Evolutionary conservation across 92 coral and sea anemone species (phyloP).

Genomic region (Montipora capitata): DNA sequence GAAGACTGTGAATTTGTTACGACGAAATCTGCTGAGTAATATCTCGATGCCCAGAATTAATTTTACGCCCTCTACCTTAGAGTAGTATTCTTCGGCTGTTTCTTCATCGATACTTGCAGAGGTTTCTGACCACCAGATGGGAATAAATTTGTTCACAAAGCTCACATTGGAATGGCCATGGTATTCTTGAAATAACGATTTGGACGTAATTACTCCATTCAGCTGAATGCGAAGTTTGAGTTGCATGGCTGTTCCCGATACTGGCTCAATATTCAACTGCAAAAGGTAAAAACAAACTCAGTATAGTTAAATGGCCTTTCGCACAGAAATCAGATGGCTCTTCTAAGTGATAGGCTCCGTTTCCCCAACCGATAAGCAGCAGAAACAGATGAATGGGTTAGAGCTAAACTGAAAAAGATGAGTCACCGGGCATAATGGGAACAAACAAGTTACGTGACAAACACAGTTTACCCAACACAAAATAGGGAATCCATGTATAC

Average conservation of each 20-base stretch:
- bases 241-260: conserved; percentile 81
- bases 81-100: conserved; percentile 5
- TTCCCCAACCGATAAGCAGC: too few relatives aligned
- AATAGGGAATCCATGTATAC: too few relatives aligned
- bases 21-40: too few relatives aligned
- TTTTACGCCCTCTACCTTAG: conserved; percentile 8
- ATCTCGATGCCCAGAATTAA: background rate
- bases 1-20: too few relatives aligned
- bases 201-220: conserved; percentile 49
- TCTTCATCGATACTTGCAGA: conserved; percentile 72
- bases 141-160: conserved; percentile 64
- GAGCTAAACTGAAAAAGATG: too few relatives aligned
- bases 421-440: too few relatives aligned
- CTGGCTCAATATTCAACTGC: conserved; percentile 91
- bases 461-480: too few relatives aligned
- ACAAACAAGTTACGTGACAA: too few relatives aligned
- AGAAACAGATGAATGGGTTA: too few relatives aligned
- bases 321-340: too few relatives aligned
- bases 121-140: conserved; percentile 86
- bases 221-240: conserved; percentile 84
- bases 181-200: background rate
- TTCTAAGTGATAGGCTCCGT: too few relatives aligned
- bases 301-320: too few relatives aligned
- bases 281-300: background rate
- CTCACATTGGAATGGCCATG: conserved; percentile 7